Evolutionary conservation across 2,888 invertebrate genomes (phyloP), one percentile per base, ranked within the genome.

Genomic region (Spodoptera exigua): DNA sequence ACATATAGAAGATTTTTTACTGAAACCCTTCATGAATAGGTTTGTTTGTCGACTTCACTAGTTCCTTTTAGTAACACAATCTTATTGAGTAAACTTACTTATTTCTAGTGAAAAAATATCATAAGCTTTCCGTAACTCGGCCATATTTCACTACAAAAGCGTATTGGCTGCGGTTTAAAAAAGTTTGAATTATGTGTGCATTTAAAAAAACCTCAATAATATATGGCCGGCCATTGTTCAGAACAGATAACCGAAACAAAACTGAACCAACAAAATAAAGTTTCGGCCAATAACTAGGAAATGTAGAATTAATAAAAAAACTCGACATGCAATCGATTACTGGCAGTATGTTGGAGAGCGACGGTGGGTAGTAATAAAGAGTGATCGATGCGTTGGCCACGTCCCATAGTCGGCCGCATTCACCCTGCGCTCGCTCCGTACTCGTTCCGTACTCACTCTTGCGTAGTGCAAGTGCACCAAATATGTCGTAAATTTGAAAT

Each of bases 401-500:
- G 40, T 39, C 51, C 54, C 58, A 41, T 41, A 35, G 47, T 55
- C 40, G 27, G 36, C 41, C 40, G 55, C 46, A 59, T 36, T 65
- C 41, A 35, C 18, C 45, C 57, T 27, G 49, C 16, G 47, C 34
- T 48, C 3, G 32, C 43, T n/a, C 36, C 37, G 32, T 18, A 47
- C 21, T 39, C 17, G 13, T n/a, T 13, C 43, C 48, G 52, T 12
- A 17, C 16, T 51, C 34, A 13, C 12, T 35, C 67, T 17, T 37
- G 14, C 40, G 35, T 21, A 47, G 34, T 49, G 27, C 43, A 51
- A 52, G 37, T 47, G 62, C 64, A 60, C 57, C 51, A 53, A 73
- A 71, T 76, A 60, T 74, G 75, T 79, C 82, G 79, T 89, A 85
- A 84, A 87, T 88, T 81, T 75, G 68, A 78, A 81, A 84, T 83